Percentiles rank a stretch among this genome's conserved stretches.
These are phyloP conservation scores for Mus spicilegus DNA, from an alignment of 2,113 vertebrate genomes.

Conservation along the genomic window DNA sequence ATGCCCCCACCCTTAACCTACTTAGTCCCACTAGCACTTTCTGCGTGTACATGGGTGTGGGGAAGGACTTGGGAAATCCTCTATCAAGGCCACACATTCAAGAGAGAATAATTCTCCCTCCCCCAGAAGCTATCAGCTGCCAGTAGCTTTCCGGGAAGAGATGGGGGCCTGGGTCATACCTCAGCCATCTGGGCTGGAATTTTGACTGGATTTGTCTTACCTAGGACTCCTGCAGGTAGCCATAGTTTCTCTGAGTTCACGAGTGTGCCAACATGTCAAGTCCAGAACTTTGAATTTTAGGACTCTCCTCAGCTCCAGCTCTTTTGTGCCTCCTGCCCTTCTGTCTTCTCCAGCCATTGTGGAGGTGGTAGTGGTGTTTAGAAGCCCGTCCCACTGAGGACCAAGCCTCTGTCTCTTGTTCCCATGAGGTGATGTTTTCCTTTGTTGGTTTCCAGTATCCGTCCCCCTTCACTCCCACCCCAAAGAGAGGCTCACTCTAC, in stretches of 20 bases:
- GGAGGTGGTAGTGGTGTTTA: neutral
- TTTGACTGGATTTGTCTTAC: neutral
- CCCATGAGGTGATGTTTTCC: slow-evolving; percentile 53
- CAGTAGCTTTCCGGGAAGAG: no score
- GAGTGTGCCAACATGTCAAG: neutral
- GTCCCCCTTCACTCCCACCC: neutral
- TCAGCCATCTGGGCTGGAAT: neutral
- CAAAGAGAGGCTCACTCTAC: neutral
- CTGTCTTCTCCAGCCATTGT: no score
- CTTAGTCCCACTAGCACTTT: neutral
- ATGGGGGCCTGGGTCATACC: neutral
- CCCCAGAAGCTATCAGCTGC: no score
- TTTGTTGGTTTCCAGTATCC: slow-evolving; percentile 20
- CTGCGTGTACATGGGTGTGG: neutral
- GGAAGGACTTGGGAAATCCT: neutral
- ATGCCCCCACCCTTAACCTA: neutral
- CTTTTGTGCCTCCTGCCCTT: neutral
- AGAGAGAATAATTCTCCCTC: neutral
- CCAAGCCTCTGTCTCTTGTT: neutral
- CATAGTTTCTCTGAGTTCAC: neutral
- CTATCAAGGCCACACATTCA: neutral
- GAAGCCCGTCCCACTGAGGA: neutral
- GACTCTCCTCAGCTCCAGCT: neutral
- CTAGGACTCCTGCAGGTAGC: neutral
- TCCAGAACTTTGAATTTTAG: neutral